These are phyloP conservation scores for Lepidochrysops patricia DNA, from an alignment of 2,888 invertebrate genomes.

Conservation along the genomic window DNA sequence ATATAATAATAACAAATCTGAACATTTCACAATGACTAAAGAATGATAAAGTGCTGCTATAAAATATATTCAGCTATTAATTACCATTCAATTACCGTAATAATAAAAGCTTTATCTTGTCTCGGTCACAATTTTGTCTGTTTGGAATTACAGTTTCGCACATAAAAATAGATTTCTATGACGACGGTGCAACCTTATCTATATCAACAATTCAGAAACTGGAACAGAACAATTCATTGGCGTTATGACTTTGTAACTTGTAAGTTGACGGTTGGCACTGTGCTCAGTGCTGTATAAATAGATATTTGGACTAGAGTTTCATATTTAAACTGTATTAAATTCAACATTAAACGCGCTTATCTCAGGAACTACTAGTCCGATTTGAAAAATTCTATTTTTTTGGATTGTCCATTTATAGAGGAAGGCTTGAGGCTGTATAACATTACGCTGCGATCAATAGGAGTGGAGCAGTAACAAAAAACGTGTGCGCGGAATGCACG, in stretches of 20 bases:
- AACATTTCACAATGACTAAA: no score
- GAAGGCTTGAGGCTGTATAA: no score
- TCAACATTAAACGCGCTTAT: no score
- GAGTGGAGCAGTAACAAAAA: no score
- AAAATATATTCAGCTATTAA: neutral
- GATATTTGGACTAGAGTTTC: neutral
- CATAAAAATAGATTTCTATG: slow-evolving; percentile 9
- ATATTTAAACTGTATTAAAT: no score
- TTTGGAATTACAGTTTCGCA: neutral
- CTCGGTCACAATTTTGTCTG: neutral
- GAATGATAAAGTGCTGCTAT: no score
- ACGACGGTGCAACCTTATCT: neutral
- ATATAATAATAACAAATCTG: no score
- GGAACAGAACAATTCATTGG: slow-evolving; percentile 3
- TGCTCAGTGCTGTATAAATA: neutral
- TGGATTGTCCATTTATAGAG: no score
- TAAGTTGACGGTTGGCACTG: neutral
- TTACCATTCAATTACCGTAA: neutral
- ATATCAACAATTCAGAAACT: slow-evolving; percentile 1
- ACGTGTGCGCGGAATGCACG: no score
- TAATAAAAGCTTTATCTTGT: neutral
- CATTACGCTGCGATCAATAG: no score
- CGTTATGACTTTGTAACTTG: neutral
- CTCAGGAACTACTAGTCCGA: no score
- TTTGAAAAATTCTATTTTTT: no score